These are phyloP conservation scores for Bungarus multicinctus DNA, from an alignment of 2,113 vertebrate species.

Conservation along the genomic window DNA sequence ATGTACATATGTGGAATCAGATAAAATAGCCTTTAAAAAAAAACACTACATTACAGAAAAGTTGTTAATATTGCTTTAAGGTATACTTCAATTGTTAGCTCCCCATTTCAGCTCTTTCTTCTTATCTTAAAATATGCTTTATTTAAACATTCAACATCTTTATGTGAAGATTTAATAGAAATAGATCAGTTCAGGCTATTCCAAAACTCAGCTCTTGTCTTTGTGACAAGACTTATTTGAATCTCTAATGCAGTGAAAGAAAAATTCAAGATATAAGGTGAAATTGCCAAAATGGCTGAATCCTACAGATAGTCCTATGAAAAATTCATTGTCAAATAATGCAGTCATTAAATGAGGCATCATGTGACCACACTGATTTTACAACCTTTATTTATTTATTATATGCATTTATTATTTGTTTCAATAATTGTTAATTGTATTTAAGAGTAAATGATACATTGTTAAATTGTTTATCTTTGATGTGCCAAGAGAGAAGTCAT, in stretches of 20 bases:
- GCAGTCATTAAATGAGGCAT: no score
- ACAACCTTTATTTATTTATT: no score
- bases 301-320: neutral
- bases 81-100: constrained; percentile 42
- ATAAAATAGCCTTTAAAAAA: constrained; percentile 16
- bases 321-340: no score
- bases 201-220: constrained; percentile 42
- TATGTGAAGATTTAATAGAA: constrained; percentile 51
- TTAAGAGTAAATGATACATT: no score
- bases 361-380: no score
- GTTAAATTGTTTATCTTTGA: no score
- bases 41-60: constrained; percentile 1
- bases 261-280: constrained; percentile 40
- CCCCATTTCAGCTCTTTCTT: constrained; percentile 38
- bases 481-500: no score
- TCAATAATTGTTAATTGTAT: no score
- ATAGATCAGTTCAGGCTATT: constrained; percentile 49
- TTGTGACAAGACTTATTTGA: constrained; percentile 51
- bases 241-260: constrained; percentile 43
- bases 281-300: constrained; percentile 26
- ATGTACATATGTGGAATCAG: constrained; percentile 7
- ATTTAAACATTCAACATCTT: constrained; percentile 59
- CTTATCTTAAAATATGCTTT: constrained; percentile 45
- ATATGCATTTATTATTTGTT: no score
- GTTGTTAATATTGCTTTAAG: constrained; percentile 27